phyloP scores from a whole-genome alignment of 2,888 invertebrate genomes.

The Scaptodrosophila latifasciaeformis region DNA sequence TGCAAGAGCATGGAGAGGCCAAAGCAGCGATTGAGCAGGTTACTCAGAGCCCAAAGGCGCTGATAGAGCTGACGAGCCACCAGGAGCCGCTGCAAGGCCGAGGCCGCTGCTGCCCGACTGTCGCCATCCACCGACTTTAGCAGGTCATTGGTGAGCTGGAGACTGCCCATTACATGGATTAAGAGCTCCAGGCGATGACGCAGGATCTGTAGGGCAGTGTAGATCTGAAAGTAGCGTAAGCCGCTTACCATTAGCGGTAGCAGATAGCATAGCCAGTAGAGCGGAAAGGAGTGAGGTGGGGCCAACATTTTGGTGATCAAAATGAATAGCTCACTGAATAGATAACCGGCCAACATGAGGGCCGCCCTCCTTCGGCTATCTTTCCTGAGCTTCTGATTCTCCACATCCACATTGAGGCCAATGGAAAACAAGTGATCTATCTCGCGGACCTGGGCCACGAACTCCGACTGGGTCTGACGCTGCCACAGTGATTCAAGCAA shows the following conservation, averaged over 20 bases:
- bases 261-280: conserved; percentile 65
- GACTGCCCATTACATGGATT: conserved; percentile 42
- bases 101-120: conserved; percentile 5
- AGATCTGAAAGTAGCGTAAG: conserved; percentile 70
- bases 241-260: conserved; percentile 62
- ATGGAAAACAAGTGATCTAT: conserved; percentile 65
- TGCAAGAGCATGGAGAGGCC: conserved; percentile 71
- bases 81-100: conserved; percentile 48
- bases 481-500: conserved; percentile 62
- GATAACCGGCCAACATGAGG: conserved; percentile 51
- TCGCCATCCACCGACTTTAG: not conserved
- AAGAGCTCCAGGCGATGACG: conserved; percentile 61
- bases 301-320: conserved; percentile 41
- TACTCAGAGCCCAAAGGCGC: conserved; percentile 65
- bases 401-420: conserved; percentile 54
- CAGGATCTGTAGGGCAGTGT: conserved; percentile 55
- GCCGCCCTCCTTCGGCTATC: conserved; percentile 27
- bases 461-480: conserved; percentile 38
- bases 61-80: conserved; percentile 68
- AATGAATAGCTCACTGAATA: conserved; percentile 47
- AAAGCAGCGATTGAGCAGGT: conserved; percentile 61
- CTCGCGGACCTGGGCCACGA: conserved; percentile 54
- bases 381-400: conserved; percentile 42
- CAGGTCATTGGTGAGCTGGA: conserved; percentile 28
- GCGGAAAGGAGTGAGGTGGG: conserved; percentile 23